Percentiles rank a stretch among this genome's conserved stretches.
Evolutionary conservation across 1,140 invertebrate species (phyloP).

Genomic region (Ips nitidus): DNA sequence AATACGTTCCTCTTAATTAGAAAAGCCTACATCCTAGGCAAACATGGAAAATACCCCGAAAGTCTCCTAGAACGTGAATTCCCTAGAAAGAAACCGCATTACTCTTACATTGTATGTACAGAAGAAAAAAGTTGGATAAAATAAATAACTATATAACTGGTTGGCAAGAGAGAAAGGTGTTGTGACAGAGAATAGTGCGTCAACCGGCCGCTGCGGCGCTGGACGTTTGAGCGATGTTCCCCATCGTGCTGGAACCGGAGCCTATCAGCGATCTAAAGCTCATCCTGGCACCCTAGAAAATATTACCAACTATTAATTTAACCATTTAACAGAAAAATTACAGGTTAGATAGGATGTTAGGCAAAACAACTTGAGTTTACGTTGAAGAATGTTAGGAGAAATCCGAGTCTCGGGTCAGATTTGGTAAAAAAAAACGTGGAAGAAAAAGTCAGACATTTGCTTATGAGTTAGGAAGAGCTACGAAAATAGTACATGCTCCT

Average conservation of each 20-base stretch:
- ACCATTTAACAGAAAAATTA: slow-evolving; percentile 18
- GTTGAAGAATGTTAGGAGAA: background rate
- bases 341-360: too few relatives aligned
- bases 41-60: background rate
- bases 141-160: background rate
- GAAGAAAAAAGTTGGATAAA: background rate
- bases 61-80: background rate
- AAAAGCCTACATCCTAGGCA: slow-evolving; percentile 20
- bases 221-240: slow-evolving; percentile 24
- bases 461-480: too few relatives aligned
- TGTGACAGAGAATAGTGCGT: background rate
- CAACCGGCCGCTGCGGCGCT: slow-evolving; percentile 1
- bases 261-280: slow-evolving; percentile 45
- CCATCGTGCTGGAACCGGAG: slow-evolving; percentile 43
- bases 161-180: background rate
- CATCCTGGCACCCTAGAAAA: slow-evolving; percentile 46
- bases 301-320: background rate
- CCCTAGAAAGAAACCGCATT: too few relatives aligned
- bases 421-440: background rate
- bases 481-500: too few relatives aligned
- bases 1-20: slow-evolving; percentile 11
- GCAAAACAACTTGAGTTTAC: too few relatives aligned
- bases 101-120: too few relatives aligned
- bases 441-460: background rate
- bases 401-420: slow-evolving; percentile 23